Evolutionary conservation across 2,888 invertebrate genomes (phyloP), one percentile per base, ranked within the genome.

Genomic region (Caenorhabditis japonica): DNA sequence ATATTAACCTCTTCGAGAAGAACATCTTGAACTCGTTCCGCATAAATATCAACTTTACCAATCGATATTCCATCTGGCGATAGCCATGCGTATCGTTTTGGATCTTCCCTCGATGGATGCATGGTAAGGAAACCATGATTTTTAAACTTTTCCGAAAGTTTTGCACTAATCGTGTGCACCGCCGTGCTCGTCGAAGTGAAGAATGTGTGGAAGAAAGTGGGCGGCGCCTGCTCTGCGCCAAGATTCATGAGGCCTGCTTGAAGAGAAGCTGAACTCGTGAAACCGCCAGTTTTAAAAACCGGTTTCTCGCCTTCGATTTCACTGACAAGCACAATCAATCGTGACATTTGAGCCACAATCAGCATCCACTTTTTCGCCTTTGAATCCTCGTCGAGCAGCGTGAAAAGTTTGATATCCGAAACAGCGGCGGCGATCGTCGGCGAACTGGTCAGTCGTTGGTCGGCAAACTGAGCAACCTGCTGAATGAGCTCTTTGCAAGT

Each of bases 311-410:
- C 53, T 3, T 64, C 47, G 7, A 34, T 39, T n/a, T 52, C 64
- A 4, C 47, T 46, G 47, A 51, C n/a, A 0, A 73, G 25, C 19
- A 68, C 61, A 19, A 85, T 61, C 12, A 64, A 56, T 15, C 76
- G 58, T 3, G 74, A 70, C 33, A 82, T 79, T 36, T 79, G 74
- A 38, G 82, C 80, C 15, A 85, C 60, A 21, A 84, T 64, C 3
- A 79, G 49, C 19, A 85, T 52, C 84, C 76, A 82, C 27, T 77
- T 80, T 47, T 55, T 62, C 4, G 49, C 27, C 34, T 75, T 59
- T 19, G 56, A 38, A 25, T 62, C 58, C 19, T 62, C 62, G 43
- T 58, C 62, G 15, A 55, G 64, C 15, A 76, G 30, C 27, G 71
- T 25, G 25, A 69, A 73, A 38, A 85, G 53, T 38, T 76, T 72